phyloP scores from a whole-genome alignment of 2,113 vertebrate genomes.

The Petroica traversi region DNA sequence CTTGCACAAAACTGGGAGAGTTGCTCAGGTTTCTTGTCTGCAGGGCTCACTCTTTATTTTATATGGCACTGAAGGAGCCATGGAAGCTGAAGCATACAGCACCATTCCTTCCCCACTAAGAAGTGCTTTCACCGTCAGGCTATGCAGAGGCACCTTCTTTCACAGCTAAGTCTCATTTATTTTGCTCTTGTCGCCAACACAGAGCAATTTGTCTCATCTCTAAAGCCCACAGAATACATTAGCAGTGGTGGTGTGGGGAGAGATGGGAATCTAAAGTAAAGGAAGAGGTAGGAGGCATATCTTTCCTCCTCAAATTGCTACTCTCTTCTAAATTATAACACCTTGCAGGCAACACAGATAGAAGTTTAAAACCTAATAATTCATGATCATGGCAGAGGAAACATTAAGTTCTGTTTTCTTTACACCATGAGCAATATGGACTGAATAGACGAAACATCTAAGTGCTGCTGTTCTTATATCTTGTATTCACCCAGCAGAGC shows the following conservation, averaged over 20 bases:
- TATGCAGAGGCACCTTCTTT: background rate
- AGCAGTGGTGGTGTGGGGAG: background rate
- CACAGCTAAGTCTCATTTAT: background rate
- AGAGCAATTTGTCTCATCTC: background rate
- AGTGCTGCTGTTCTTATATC: background rate
- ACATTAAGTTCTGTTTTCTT: background rate
- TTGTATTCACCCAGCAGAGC: background rate
- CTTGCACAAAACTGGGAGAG: background rate
- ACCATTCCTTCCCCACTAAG: background rate
- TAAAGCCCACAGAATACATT: constrained; percentile 1
- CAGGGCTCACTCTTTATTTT: background rate
- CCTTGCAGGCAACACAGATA: background rate
- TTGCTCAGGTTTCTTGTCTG: background rate
- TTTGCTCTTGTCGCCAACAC: background rate
- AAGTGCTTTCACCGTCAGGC: background rate
- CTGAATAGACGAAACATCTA: background rate
- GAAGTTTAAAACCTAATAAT: background rate
- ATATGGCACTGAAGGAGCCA: background rate
- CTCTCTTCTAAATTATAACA: background rate
- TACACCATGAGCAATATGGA: background rate
- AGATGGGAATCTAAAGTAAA: background rate
- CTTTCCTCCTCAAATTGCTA: background rate
- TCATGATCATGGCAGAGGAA: background rate
- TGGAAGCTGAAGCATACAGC: background rate
- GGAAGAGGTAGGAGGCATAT: background rate